Evolutionary conservation across 2,797 vertebrate species (phyloP).

Genomic region (Neostethus bicornis): DNA sequence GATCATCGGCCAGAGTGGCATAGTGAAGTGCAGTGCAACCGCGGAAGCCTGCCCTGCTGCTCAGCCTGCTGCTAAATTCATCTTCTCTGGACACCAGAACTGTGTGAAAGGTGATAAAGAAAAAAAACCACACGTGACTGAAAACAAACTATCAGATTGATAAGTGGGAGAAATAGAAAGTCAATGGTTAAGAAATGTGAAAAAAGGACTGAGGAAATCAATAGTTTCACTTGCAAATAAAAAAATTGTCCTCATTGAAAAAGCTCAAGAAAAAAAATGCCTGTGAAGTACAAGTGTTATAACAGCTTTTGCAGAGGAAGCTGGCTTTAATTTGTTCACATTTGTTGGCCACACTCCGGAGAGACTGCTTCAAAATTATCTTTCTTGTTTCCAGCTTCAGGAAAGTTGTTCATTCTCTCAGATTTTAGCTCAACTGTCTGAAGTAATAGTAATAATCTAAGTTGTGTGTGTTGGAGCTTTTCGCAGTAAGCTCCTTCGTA

Average conservation of each 20-base stretch:
- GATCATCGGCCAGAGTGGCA: constrained; percentile 89
- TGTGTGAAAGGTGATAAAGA: constrained; percentile 47
- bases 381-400: constrained; percentile 37
- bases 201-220: background rate
- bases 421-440: constrained; percentile 41
- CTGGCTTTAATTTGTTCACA: constrained; percentile 31
- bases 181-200: background rate
- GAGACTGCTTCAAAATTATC: constrained; percentile 30
- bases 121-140: background rate
- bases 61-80: constrained; percentile 93
- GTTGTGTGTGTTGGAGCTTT: constrained; percentile 33
- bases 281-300: constrained; percentile 17
- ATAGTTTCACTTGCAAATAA: background rate
- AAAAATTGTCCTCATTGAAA: background rate
- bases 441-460: constrained; percentile 34
- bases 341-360: constrained; percentile 5
- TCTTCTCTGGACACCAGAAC: constrained; percentile 94
- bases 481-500: constrained; percentile 39
- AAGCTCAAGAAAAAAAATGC: constrained; percentile 2
- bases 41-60: constrained; percentile 90
- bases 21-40: constrained; percentile 94
- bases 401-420: constrained; percentile 55
- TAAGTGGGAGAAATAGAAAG: background rate
- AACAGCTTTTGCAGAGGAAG: constrained; percentile 1
- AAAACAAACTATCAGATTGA: background rate